These are phyloP conservation scores for Ranitomeya variabilis DNA, from an alignment of 2,113 vertebrate species.

Conservation along the genomic window DNA sequence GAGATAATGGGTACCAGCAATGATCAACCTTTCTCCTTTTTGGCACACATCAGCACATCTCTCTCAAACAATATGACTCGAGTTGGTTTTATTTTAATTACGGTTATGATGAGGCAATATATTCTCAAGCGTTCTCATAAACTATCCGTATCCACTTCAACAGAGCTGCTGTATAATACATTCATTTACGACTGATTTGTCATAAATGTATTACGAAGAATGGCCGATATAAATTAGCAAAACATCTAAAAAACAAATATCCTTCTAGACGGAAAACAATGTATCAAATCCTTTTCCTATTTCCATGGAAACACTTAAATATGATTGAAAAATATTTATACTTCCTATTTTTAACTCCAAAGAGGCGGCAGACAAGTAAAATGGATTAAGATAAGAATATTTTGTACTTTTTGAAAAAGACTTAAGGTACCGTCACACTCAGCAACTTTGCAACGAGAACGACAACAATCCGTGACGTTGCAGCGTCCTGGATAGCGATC, in stretches of 20 bases:
- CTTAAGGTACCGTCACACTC: no score
- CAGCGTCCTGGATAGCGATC: no score
- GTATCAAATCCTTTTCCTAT: neutral
- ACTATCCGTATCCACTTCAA: neutral
- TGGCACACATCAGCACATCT: neutral
- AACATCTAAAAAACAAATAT: constrained; percentile 14
- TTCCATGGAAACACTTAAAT: constrained; percentile 5
- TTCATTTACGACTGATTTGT: neutral
- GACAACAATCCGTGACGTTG: no score
- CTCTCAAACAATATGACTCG: neutral
- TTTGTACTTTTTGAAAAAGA: neutral
- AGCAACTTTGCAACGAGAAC: no score
- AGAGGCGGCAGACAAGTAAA: neutral
- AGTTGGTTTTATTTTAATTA: constrained; percentile 22
- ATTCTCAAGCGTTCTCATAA: constrained; percentile 7
- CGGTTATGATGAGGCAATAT: constrained; percentile 8
- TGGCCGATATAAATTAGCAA: constrained; percentile 9
- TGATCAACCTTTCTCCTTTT: neutral
- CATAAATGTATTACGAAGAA: constrained; percentile 2
- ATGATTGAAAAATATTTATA: neutral
- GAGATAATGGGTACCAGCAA: neutral
- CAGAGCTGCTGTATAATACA: neutral
- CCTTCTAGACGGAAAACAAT: constrained; percentile 4
- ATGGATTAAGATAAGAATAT: neutral
- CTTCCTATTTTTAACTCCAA: neutral